Evolutionary conservation across 2,888 invertebrate species (phyloP).

Genomic region (Drosophila ochracea): DNA sequence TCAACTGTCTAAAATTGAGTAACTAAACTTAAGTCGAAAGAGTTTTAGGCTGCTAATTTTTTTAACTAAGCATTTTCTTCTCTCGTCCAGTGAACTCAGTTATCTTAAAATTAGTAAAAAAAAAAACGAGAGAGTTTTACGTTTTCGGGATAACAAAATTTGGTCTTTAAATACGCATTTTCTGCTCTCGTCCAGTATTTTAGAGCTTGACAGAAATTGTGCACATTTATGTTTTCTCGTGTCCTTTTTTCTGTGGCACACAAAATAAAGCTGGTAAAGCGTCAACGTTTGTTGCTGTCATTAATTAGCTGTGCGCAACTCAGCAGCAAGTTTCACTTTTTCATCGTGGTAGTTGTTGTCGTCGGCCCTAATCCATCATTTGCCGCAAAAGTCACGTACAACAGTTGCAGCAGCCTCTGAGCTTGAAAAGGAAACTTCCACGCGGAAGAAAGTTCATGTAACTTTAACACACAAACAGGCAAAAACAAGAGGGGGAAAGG

Average conservation of each 20-base stretch:
- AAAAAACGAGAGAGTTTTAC: no score
- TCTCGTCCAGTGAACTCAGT: background rate
- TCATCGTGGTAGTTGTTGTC: conserved; percentile 3
- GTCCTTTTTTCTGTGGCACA: background rate
- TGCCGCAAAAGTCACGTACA: conserved; percentile 76
- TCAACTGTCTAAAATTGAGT: background rate
- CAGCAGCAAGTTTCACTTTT: conserved; percentile 72
- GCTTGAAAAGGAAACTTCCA: conserved; percentile 67
- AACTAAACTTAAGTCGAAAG: background rate
- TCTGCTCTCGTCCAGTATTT: background rate
- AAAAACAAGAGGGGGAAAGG: background rate
- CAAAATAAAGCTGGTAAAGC: conserved; percentile 17
- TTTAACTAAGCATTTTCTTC: background rate
- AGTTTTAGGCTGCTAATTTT: background rate
- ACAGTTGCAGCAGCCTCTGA: conserved; percentile 26
- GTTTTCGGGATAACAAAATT: background rate
- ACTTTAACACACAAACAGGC: conserved; percentile 39
- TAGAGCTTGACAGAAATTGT: background rate
- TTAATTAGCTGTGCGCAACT: conserved; percentile 60
- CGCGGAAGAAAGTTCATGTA: conserved; percentile 63
- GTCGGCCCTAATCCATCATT: conserved; percentile 75
- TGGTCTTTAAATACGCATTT: background rate
- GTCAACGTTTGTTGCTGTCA: conserved; percentile 43
- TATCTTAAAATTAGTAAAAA: no score
- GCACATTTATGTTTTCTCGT: background rate